Evolutionary conservation across 2,888 invertebrate species (phyloP).

Genomic region (Protodeltote pygarga): DNA sequence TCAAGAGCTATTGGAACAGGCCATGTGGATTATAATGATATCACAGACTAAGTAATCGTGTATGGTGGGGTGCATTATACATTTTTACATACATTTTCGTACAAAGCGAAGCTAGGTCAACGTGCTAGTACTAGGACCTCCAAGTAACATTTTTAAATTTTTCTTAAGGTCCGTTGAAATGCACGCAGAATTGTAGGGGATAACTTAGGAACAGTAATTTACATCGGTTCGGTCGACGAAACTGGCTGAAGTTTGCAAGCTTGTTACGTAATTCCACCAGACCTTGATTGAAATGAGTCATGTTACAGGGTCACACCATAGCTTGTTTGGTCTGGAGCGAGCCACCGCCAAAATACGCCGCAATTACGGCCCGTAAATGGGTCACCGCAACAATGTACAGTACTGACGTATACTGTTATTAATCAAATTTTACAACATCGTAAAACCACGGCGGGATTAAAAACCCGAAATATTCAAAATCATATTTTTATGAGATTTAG

Average conservation of each 20-base stretch:
- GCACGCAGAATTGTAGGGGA: too few relatives aligned
- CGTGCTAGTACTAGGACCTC: too few relatives aligned
- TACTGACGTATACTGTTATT: conserved; percentile 75
- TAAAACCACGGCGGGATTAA: conserved; percentile 82
- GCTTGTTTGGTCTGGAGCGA: conserved; percentile 76
- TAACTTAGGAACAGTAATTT: conserved; percentile 23
- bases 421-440: conserved; percentile 84
- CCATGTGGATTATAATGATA: too few relatives aligned
- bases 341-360: conserved; percentile 74
- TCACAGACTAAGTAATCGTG: too few relatives aligned
- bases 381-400: conserved; percentile 81
- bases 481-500: conserved; percentile 85
- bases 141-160: too few relatives aligned
- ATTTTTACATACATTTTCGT: too few relatives aligned
- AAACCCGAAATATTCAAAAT: conserved; percentile 75
- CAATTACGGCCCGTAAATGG: conserved; percentile 69
- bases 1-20: too few relatives aligned
- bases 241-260: conserved; percentile 3
- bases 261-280: conserved; percentile 29
- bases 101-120: too few relatives aligned
- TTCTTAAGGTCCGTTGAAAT: too few relatives aligned
- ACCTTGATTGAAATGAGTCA: conserved; percentile 64
- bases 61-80: too few relatives aligned
- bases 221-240: conserved; percentile 12
- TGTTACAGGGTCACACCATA: conserved; percentile 48